phyloP scores from a whole-genome alignment of 2,113 vertebrate genomes.

The Tetrax tetrax region DNA sequence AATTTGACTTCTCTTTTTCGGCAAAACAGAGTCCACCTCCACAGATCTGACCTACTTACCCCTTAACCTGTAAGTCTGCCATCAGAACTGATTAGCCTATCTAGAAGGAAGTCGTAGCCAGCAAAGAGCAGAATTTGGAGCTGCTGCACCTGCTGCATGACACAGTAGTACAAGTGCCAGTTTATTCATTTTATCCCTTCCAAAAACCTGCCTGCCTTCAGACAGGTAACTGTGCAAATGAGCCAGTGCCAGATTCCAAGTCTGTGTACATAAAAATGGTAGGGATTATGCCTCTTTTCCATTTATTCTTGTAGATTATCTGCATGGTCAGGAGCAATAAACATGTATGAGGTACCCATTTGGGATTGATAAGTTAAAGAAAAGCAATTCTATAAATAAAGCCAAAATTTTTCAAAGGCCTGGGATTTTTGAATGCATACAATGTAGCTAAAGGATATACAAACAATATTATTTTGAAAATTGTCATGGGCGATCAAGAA shows the following conservation, averaged over 20 bases:
- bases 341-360: background rate
- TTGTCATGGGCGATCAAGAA: background rate
- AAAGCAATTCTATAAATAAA: background rate
- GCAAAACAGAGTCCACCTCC: background rate
- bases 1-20: background rate
- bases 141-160: background rate
- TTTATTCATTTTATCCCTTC: background rate
- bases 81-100: background rate
- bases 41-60: background rate
- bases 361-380: background rate
- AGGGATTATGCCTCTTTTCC: background rate
- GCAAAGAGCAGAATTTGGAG: background rate
- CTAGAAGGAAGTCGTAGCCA: background rate
- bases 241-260: background rate
- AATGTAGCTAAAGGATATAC: background rate
- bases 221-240: background rate
- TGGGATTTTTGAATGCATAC: background rate
- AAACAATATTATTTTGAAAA: background rate
- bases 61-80: background rate
- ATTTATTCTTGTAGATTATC: background rate
- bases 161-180: background rate
- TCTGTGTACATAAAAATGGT: background rate
- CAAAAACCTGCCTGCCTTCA: conserved; percentile 2
- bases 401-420: background rate
- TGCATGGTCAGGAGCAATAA: background rate